These are phyloP conservation scores for Dynastes grantii DNA, from an alignment of 2,888 invertebrate genomes.

Conservation along the genomic window DNA sequence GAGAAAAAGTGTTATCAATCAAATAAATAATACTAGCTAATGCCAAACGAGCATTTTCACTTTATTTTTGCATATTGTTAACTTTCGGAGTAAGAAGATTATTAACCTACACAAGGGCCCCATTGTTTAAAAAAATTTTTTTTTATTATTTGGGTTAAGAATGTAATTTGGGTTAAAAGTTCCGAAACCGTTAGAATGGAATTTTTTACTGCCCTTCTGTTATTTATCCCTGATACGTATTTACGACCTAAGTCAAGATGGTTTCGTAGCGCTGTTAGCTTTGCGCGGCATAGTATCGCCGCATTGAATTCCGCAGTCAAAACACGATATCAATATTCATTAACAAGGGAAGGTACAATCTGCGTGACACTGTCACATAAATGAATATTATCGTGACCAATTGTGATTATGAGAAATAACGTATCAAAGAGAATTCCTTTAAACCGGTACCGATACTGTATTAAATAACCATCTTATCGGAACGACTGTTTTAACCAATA, in stretches of 20 bases:
- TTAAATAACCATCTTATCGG: slow-evolving; percentile 46
- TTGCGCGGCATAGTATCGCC: slow-evolving; percentile 40
- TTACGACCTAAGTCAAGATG: background rate
- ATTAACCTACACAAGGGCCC: no score
- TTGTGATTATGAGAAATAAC: slow-evolving; percentile 45
- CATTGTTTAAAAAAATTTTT: no score
- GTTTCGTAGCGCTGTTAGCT: slow-evolving; percentile 15
- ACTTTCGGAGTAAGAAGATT: no score
- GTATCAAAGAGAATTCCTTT: slow-evolving; percentile 39
- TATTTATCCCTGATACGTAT: no score
- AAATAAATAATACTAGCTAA: no score
- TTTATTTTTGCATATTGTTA: no score
- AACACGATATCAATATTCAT: slow-evolving; percentile 41
- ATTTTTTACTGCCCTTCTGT: no score
- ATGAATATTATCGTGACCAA: slow-evolving; percentile 53
- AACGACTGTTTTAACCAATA: slow-evolving; percentile 29
- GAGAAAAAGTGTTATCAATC: no score
- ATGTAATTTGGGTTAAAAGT: no score
- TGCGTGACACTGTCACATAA: slow-evolving; percentile 52
- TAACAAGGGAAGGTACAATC: slow-evolving; percentile 25
- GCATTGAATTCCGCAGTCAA: slow-evolving; percentile 49
- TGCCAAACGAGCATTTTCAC: no score
- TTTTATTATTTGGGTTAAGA: no score
- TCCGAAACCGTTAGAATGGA: no score
- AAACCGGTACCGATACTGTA: slow-evolving; percentile 49